These are phyloP conservation scores for Vanessa atalanta DNA, from an alignment of 1,140 invertebrate species.

Conservation along the genomic window DNA sequence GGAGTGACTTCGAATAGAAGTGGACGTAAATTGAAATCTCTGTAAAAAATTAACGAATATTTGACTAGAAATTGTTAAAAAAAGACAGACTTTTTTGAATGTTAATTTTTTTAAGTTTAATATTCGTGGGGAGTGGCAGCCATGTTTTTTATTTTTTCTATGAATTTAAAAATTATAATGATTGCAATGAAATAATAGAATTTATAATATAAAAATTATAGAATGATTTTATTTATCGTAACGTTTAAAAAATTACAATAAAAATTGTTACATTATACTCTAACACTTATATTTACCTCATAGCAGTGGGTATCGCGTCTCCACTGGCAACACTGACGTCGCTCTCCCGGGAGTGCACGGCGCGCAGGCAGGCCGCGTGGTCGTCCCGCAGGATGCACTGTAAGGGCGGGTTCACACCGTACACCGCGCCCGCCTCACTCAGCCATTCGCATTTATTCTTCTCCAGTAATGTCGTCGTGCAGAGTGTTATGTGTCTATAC, in stretches of 20 bases:
- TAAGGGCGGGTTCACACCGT: constrained; percentile 87
- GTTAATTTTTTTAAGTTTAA: no score
- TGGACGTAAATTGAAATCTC: constrained; percentile 83
- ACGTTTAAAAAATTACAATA: no score
- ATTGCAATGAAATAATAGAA: no score
- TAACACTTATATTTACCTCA: constrained; percentile 51
- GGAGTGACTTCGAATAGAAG: constrained; percentile 85
- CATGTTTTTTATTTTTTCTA: no score
- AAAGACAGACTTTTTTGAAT: no score
- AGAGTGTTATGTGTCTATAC: constrained; percentile 81
- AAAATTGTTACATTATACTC: no score
- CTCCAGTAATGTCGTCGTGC: constrained; percentile 84
- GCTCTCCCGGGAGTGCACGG: constrained; percentile 81
- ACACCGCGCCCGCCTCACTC: constrained; percentile 84
- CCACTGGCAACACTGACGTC: constrained; percentile 85
- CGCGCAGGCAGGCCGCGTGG: constrained; percentile 84
- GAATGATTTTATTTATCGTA: no score
- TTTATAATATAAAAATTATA: no score
- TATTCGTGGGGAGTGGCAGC: no score
- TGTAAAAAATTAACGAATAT: constrained; percentile 52
- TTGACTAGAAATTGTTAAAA: neutral
- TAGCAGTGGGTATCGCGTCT: constrained; percentile 82
- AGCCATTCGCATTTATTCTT: constrained; percentile 88
- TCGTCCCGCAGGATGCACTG: constrained; percentile 83
- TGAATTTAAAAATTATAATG: no score